phyloP scores from a whole-genome alignment of 2,797 vertebrate species.

The Cetoscarus ocellatus region DNA sequence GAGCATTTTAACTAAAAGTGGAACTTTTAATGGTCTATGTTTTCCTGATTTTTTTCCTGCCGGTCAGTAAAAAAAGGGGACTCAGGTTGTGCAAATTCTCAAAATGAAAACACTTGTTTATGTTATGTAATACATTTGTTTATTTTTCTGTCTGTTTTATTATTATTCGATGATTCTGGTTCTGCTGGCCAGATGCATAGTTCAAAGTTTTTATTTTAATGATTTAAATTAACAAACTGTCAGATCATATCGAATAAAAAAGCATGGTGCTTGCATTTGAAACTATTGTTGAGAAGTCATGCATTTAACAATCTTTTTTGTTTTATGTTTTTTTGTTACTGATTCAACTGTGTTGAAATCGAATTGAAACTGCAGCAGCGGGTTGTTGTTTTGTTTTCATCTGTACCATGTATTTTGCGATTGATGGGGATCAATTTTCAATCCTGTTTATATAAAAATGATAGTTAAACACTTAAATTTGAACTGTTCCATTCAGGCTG shows the following conservation, averaged over 20 bases:
- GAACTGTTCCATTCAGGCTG: slow-evolving; percentile 99
- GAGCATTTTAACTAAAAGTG: slow-evolving; percentile 75
- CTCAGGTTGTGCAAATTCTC: slow-evolving; percentile 95
- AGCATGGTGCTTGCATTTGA: slow-evolving; percentile 99
- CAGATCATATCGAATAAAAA: slow-evolving; percentile 93
- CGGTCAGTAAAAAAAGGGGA: slow-evolving; percentile 98
- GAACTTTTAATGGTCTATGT: slow-evolving; percentile 76
- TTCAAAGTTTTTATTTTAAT: slow-evolving; percentile 94
- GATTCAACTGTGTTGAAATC: slow-evolving; percentile 99
- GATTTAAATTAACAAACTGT: slow-evolving; percentile 99
- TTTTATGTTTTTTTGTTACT: slow-evolving; percentile 92
- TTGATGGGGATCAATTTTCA: slow-evolving; percentile 96
- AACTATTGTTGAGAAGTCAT: slow-evolving; percentile 97
- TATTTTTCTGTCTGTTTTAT: slow-evolving; percentile 80
- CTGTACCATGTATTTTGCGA: slow-evolving; percentile 96
- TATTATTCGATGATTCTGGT: slow-evolving; percentile 94
- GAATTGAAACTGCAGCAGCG: slow-evolving; percentile 93
- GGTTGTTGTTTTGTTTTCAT: slow-evolving; percentile 92
- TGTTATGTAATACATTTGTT: slow-evolving; percentile 84
- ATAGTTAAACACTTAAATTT: slow-evolving; percentile 96
- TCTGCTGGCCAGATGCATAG: slow-evolving; percentile 99
- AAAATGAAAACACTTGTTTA: slow-evolving; percentile 92
- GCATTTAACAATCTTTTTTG: slow-evolving; percentile 92
- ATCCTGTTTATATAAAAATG: slow-evolving; percentile 99
- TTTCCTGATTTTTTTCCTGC: slow-evolving; percentile 93